Evolutionary conservation across 2,797 vertebrate genomes (phyloP).

Genomic region (Coccyzus lansbergi): DNA sequence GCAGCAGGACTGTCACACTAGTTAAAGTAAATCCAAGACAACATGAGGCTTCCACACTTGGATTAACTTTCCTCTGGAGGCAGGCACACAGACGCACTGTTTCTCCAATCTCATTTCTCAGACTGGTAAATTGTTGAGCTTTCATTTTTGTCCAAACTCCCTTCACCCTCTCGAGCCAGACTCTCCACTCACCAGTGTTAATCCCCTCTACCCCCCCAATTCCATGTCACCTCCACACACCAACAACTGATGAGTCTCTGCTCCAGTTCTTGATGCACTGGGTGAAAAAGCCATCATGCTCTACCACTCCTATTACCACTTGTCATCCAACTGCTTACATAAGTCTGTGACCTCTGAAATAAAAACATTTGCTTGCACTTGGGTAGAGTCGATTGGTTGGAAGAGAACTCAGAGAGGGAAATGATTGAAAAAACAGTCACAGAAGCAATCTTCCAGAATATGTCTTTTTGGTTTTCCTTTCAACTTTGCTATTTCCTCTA

Average conservation of each 20-base stretch:
- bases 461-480: slow-evolving; percentile 40
- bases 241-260: not conserved
- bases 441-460: slow-evolving; percentile 41
- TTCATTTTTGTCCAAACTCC: not conserved
- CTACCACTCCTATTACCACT: not conserved
- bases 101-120: not conserved
- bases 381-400: slow-evolving; percentile 14
- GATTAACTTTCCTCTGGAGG: not conserved
- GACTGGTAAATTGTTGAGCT: not conserved
- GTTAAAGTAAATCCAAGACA: not conserved
- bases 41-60: not conserved
- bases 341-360: slow-evolving; percentile 40
- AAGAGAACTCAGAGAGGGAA: slow-evolving; percentile 8
- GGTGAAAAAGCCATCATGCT: not conserved
- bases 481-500: slow-evolving; percentile 54
- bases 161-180: not conserved
- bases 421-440: slow-evolving; percentile 46
- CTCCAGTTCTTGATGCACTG: not conserved
- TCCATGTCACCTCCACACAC: not conserved
- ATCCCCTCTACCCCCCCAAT: no score
- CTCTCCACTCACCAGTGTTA: not conserved
- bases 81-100: not conserved
- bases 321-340: not conserved
- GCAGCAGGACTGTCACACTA: not conserved
- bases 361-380: not conserved